A percentile compares a stretch with the other conserved stretches of the same genome.
These are phyloP conservation scores for Peromyscus aztecus DNA, from an alignment of 2,797 vertebrate species.

Conservation along the genomic window DNA sequence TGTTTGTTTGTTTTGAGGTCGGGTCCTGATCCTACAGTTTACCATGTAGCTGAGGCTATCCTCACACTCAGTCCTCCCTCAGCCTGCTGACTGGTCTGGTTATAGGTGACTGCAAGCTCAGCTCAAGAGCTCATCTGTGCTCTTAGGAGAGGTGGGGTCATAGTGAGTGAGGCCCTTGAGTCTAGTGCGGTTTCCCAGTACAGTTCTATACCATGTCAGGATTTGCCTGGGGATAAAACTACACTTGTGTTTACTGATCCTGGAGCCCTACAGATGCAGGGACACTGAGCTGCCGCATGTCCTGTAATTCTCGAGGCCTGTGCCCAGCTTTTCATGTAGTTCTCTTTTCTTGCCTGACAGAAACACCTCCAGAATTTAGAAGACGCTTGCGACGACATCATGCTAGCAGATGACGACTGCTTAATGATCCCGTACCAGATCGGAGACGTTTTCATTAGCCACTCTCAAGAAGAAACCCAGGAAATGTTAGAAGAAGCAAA, in stretches of 20 bases:
- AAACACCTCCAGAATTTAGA: conserved; percentile 97
- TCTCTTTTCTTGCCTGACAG: conserved; percentile 84
- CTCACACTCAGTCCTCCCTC: neutral
- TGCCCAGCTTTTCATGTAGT: accelerated
- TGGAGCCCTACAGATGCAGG: neutral
- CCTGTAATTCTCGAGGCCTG: accelerated
- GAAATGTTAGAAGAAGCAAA: conserved; percentile 98
- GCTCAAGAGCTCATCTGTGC: no score
- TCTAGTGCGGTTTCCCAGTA: neutral
- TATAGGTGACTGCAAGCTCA: neutral
- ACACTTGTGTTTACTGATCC: neutral
- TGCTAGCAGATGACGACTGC: conserved; percentile 95
- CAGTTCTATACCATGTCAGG: accelerated
- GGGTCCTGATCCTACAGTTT: neutral
- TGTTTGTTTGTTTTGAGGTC: neutral
- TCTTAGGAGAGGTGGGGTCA: neutral
- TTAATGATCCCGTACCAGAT: conserved; percentile 96
- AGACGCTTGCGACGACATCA: conserved; percentile 97
- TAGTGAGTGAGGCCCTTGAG: neutral
- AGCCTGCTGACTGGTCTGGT: neutral
- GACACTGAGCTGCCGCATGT: accelerated
- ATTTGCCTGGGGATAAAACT: neutral
- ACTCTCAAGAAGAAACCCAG: conserved; percentile 96
- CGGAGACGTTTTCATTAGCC: conserved; percentile 97
- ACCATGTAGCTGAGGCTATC: neutral